Evolutionary conservation across 2,888 invertebrate species (phyloP), one percentile per base, ranked within the genome.

Genomic region (Chalcosyrphus nemorum): DNA sequence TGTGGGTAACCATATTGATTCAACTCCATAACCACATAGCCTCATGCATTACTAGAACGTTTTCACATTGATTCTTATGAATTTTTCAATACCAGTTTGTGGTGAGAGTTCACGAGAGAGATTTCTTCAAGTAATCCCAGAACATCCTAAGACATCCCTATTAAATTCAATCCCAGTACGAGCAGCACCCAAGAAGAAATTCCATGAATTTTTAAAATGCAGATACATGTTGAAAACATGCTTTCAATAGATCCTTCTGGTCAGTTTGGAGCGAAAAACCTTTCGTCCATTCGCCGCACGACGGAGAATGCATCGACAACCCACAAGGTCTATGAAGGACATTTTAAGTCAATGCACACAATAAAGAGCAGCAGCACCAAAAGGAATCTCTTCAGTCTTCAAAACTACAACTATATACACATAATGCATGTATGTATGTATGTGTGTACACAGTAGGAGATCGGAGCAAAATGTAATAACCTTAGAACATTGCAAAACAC

Each of bases 291-390:
- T 19, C 19, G 5, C 68, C 77, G 19, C 50, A 65, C 38, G 19
- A 50, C 65, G 32, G 50, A 72, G 71, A 81, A 81, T 81, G 81
- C 81, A 81, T 56, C 70, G 68, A 68, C 61, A 68, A 61, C 24
- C 54, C 45, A 70, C 81, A 75, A 80, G 74, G 43, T 68, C 81
- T 70, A 71, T 32, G 59, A 77, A 72, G 77, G 82, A 82, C 81
- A 82, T 82, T 77, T 56, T 57, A 78, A 82, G 78, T 78, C 78
- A 82, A 77, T 78, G 82, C 82, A 82, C 82, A 82, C 77, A 82
- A 72, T 72, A 77, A 72, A 50, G 77, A n/a, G 38, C 47, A 56
- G 13, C 59, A 70, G n/a, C 45, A 43, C 54, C 24, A 74, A 72
- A 71, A 81, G 77, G 71, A 82, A 82, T 78, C 78, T 68, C 19